Conservation (phyloP, 2,888 invertebrate species). For the Rapana venosa region DNA sequence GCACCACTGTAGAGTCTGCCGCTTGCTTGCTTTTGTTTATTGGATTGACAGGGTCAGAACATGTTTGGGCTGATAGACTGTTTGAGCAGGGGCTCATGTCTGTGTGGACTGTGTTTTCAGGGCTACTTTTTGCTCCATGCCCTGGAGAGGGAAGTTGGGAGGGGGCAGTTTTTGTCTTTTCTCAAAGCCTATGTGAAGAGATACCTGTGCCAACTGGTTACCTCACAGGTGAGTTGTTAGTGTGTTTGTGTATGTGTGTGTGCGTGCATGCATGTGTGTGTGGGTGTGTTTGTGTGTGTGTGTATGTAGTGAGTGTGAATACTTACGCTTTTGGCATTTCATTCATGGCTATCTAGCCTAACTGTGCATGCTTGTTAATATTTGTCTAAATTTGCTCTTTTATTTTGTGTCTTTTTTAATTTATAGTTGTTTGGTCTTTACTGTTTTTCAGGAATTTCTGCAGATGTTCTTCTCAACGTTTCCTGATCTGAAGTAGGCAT, state of each 20-base stretch:
- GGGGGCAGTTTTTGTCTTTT: conserved; percentile 67
- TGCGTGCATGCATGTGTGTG: not conserved
- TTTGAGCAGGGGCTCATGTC: too few species aligned
- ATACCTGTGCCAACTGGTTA: conserved; percentile 75
- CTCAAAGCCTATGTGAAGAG: conserved; percentile 67
- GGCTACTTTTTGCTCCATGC: conserved; percentile 78
- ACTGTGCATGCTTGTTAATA: not conserved
- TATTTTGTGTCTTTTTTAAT: not conserved
- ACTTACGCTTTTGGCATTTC: not conserved
- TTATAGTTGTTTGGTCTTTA: not conserved
- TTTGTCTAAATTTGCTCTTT: not conserved
- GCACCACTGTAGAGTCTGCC: too few species aligned
- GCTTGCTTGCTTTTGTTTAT: too few species aligned
- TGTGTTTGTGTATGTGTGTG: not conserved
- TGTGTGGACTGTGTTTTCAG: conserved; percentile 56
- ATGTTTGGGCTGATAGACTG: too few species aligned
- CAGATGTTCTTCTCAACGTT: conserved; percentile 66
- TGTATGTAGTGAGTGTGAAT: not conserved
- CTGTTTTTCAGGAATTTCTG: conserved; percentile 70
- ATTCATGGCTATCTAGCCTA: not conserved
- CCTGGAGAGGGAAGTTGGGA: conserved; percentile 72
- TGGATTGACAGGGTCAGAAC: too few species aligned
- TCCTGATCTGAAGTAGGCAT: conserved; percentile 63
- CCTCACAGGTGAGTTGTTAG: conserved; percentile 68
- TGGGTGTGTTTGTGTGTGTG: not conserved